A percentile compares a stretch with the other conserved stretches of the same genome.
phyloP scores from a whole-genome alignment of 2,888 invertebrate genomes.

The Anagyrus pseudococci region DNA sequence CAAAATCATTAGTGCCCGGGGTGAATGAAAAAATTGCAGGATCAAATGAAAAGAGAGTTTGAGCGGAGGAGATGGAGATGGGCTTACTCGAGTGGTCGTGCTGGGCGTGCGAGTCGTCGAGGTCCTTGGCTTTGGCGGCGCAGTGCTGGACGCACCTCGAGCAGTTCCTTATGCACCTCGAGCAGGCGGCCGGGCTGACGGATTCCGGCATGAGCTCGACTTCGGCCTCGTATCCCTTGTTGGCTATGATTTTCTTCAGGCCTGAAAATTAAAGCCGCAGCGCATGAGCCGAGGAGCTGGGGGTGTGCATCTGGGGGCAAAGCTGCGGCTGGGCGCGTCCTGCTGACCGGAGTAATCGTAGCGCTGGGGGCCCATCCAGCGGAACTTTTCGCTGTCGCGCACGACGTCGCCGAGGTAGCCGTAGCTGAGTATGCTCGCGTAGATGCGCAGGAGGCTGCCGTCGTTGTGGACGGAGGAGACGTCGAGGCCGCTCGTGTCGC shows the following conservation, averaged over 20 bases:
- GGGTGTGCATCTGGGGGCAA: no score
- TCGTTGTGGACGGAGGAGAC: constrained; percentile 75
- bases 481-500: constrained; percentile 76
- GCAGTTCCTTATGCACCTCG: constrained; percentile 65
- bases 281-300: no score
- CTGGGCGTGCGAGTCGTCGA: constrained; percentile 49
- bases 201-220: constrained; percentile 65
- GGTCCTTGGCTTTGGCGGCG: constrained; percentile 48
- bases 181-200: constrained; percentile 60
- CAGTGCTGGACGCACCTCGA: constrained; percentile 55
- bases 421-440: constrained; percentile 81
- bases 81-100: constrained; percentile 55
- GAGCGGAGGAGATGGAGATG: no score
- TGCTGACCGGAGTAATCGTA: constrained; percentile 77
- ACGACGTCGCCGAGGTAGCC: constrained; percentile 87
- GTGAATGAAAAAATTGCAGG: no score
- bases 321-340: no score
- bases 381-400: constrained; percentile 77
- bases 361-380: constrained; percentile 86
- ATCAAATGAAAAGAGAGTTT: not conserved
- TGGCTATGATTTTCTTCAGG: constrained; percentile 70
- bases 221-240: constrained; percentile 72
- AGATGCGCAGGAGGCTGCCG: constrained; percentile 69
- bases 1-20: no score
- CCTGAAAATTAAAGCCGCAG: no score